Evolutionary conservation across 2,888 invertebrate genomes (phyloP), one percentile per base, ranked within the genome.

Genomic region (Eupeodes luniger): DNA sequence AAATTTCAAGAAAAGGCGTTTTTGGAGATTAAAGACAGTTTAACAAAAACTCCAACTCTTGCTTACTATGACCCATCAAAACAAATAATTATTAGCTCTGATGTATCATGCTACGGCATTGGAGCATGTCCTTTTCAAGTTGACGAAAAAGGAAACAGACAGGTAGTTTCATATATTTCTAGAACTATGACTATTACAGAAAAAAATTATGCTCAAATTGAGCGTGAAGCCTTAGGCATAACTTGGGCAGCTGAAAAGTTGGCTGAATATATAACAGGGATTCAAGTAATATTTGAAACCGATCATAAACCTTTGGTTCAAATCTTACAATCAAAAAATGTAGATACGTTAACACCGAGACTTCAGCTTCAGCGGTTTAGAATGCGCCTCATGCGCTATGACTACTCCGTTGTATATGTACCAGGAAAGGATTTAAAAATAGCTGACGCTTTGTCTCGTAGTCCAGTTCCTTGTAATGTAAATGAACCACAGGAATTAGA

Each of bases 151-250:
- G 44, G 6, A 40, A 16, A 47, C 4, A 64, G 16, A 82, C 57
- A 57, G 11, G 57, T 57, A 4, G 57, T 57, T 57, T 57, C 57
- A 19, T 57, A 57, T 57, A 57, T 57, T 19, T 57, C 57, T 19
- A 57, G 57, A 27, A 57, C 57, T 11, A 57, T 57, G 57, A 57
- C 10, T 57, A 19, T 5, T 57, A 57, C 57, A 57, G 27, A 57
- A 5, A 57, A 57, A 27, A 27, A 57, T 57, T 57, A 57, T 57
- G 57, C 57, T 19, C 57, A 57, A 27, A 27, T 57, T 57, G 19
- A 57, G 57, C 57, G 57, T 57, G 27, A 57, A 11, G 57, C 57
- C 11, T 27, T 57, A 57, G 57, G 57, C 27, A 57, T 57, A 57
- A 57, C 19, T 11, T 57, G 57, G 57, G 57, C 57, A 27, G 27